These are phyloP conservation scores for Epirrhoe alternata DNA, from an alignment of 2,888 invertebrate genomes.

Conservation along the genomic window DNA sequence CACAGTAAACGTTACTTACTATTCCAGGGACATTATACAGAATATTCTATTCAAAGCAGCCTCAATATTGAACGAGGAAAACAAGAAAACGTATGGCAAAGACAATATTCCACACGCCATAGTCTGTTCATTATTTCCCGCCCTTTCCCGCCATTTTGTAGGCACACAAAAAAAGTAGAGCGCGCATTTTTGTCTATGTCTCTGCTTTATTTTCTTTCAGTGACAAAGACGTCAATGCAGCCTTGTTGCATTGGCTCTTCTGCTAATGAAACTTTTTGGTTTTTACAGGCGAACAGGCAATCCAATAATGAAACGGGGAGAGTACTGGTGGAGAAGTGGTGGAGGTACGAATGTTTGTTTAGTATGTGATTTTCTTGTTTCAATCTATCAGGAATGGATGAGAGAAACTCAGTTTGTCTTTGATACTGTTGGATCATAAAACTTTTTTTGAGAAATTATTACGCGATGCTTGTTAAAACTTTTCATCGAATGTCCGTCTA, in stretches of 20 bases:
- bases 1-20: constrained; percentile 34
- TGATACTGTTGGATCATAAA: background rate
- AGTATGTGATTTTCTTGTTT: background rate
- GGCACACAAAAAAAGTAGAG: constrained; percentile 64
- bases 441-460: no score
- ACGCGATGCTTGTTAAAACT: no score
- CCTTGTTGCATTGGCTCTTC: constrained; percentile 43
- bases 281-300: constrained; percentile 36
- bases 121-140: constrained; percentile 71
- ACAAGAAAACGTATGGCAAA: constrained; percentile 44
- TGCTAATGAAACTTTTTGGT: constrained; percentile 46
- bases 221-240: constrained; percentile 37
- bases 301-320: constrained; percentile 35
- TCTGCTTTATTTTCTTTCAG: constrained; percentile 48
- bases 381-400: background rate
- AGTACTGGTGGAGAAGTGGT: background rate
- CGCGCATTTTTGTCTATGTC: constrained; percentile 66
- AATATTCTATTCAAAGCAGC: constrained; percentile 41
- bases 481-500: background rate
- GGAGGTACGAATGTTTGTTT: background rate
- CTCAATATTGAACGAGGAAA: constrained; percentile 45
- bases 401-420: background rate
- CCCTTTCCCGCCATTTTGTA: constrained; percentile 66
- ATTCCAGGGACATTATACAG: constrained; percentile 33
- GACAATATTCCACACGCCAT: constrained; percentile 41